These are phyloP conservation scores for Neosilurus mollespiculum DNA, from an alignment of 2,797 vertebrate species.

Conservation along the genomic window DNA sequence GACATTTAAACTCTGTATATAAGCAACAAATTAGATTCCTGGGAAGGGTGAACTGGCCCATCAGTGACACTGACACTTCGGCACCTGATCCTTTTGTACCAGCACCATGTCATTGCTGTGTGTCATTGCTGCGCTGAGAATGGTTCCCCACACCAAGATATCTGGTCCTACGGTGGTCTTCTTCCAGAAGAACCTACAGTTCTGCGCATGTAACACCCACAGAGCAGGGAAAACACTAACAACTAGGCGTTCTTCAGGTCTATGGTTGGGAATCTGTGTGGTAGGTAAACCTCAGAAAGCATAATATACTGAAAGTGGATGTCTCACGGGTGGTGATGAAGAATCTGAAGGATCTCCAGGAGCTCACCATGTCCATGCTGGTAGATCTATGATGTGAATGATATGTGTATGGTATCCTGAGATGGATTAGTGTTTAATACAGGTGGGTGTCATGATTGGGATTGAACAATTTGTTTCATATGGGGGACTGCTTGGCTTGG, in stretches of 20 bases:
- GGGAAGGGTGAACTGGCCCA: too few relatives aligned
- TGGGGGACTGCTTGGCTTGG: too few relatives aligned
- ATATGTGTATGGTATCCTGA: background rate
- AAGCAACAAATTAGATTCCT: too few relatives aligned
- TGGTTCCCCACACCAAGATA: too few relatives aligned
- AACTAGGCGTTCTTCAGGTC: background rate
- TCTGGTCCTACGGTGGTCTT: background rate
- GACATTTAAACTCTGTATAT: too few relatives aligned
- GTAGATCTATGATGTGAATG: background rate
- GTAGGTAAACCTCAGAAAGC: background rate
- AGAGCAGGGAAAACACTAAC: background rate
- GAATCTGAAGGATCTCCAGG: background rate
- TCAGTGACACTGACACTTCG: too few relatives aligned
- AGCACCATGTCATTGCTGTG: too few relatives aligned
- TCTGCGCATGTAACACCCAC: background rate
- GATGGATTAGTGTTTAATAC: background rate
- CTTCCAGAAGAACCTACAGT: background rate
- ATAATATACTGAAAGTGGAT: background rate
- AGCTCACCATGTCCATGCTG: background rate
- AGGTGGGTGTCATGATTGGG: background rate
- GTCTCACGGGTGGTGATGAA: background rate
- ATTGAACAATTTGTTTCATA: too few relatives aligned
- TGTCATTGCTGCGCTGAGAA: too few relatives aligned
- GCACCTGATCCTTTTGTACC: too few relatives aligned
- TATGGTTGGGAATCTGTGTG: background rate